Conservation (phyloP, 2,113 vertebrate species). For the Acrocephalus arundinaceus region DNA sequence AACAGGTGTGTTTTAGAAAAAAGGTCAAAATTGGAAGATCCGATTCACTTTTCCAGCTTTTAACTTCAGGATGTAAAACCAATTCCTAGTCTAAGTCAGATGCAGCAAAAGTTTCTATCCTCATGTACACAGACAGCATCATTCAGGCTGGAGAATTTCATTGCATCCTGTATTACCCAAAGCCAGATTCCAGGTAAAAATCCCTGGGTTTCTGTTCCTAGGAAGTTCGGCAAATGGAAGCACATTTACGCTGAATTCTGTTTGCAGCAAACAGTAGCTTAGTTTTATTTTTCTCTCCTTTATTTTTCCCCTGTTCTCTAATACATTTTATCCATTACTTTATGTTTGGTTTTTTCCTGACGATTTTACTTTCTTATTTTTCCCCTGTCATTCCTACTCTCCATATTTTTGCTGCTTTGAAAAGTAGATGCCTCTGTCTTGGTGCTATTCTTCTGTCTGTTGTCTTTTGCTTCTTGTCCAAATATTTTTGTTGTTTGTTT, state of each 20-base stretch:
- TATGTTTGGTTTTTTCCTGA: neutral
- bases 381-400: neutral
- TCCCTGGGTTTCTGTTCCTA: neutral
- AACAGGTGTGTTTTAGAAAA: neutral
- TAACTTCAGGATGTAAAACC: neutral
- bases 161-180: neutral
- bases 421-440: neutral
- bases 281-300: neutral
- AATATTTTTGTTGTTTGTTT: neutral
- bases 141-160: neutral
- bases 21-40: neutral
- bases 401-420: neutral
- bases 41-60: neutral
- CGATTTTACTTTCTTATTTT: neutral
- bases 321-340: neutral
- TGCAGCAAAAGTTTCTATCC: neutral
- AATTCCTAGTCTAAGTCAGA: neutral
- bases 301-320: neutral
- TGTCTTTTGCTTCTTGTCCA: neutral
- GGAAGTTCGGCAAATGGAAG: neutral
- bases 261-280: neutral
- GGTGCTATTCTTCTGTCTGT: neutral
- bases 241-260: neutral
- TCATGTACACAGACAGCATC: fast-evolving
- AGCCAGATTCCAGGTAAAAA: neutral